Evolutionary conservation across 2,113 vertebrate species (phyloP), one percentile per base, ranked within the genome.

Genomic region (Pimephales promelas): DNA sequence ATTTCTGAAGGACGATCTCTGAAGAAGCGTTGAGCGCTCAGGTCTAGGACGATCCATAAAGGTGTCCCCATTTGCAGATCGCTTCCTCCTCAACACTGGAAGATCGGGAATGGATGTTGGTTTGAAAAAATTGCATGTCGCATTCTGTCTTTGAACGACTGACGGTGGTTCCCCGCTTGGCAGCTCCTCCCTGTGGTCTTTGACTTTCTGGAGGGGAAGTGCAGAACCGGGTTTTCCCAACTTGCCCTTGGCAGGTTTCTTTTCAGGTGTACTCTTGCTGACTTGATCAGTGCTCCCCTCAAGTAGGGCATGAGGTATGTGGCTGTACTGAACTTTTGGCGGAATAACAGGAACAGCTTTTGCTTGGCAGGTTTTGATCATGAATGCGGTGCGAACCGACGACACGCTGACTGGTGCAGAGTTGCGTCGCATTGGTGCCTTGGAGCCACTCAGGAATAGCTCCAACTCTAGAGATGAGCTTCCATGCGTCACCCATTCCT

Each of bases 331-430:
- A 89, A 98, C 90, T 89, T 98, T 98, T 3, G 97, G 98, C 0
- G 97, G 96, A 88, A 98, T 93, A 52, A 99, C 98, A 0, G 98
- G 98, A 28, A 99, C 97, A 0, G 97, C 97, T 92, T 95, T 97
- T 73, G 96, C 97, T 87, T 98, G 97, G 88, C 97, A 97, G 20
- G 97, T 97, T 90, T 98, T 98, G 31, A 99, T 95, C 97, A 99
- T 98, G 91, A 97, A 98, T 31, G 98, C 96, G 4, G 97, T 97
- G 83, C 97, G 94, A 87, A 99, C 95, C 0, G 98, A 97, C 0
- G 97, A 96, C 80, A 99, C 98, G 0, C 97, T 98, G 81, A 99
- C 95, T 0, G 98, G 98, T 24, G 97, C 97, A 0, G 97, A 99
- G 86, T 99, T 99, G 43, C 98, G 94, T 9, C 98, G 95, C 40